A percentile compares a stretch with the other conserved stretches of the same genome.
These are phyloP conservation scores for Meda fulgida DNA, from an alignment of 2,797 vertebrate genomes.

Conservation along the genomic window DNA sequence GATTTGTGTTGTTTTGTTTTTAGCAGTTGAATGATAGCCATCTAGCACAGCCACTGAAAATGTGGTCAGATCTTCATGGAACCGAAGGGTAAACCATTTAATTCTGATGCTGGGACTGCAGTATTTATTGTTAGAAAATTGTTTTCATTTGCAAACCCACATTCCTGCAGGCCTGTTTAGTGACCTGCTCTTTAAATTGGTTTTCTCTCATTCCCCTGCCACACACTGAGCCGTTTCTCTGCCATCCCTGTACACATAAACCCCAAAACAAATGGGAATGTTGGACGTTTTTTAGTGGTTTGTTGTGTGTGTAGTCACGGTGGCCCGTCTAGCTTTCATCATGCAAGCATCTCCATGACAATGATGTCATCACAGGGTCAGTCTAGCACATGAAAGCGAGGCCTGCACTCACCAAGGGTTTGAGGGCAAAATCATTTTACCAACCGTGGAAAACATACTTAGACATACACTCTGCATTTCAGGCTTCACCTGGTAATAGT, in stretches of 20 bases:
- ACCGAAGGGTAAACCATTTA: slow-evolving; percentile 63
- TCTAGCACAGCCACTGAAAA: slow-evolving; percentile 38
- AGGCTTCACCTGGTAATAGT: slow-evolving; percentile 58
- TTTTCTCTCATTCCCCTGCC: slow-evolving; percentile 70
- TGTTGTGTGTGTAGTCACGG: slow-evolving; percentile 76
- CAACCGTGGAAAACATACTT: slow-evolving; percentile 67
- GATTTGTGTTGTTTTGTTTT: slow-evolving; percentile 27
- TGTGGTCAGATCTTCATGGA: slow-evolving; percentile 62
- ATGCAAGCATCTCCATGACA: slow-evolving; percentile 68
- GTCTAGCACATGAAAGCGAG: slow-evolving; percentile 73
- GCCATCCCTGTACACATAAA: slow-evolving; percentile 67
- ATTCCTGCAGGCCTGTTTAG: slow-evolving; percentile 68
- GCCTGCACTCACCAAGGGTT: slow-evolving; percentile 67
- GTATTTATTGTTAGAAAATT: slow-evolving; percentile 73
- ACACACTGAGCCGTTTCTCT: slow-evolving; percentile 68
- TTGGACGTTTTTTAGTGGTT: slow-evolving; percentile 68
- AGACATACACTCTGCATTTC: slow-evolving; percentile 70
- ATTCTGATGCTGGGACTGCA: slow-evolving; percentile 69
- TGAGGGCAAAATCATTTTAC: slow-evolving; percentile 73
- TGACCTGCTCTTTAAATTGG: slow-evolving; percentile 63
- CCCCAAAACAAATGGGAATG: slow-evolving; percentile 67
- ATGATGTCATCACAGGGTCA: slow-evolving; percentile 77
- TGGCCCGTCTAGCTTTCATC: slow-evolving; percentile 78
- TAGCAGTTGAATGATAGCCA: slow-evolving; percentile 12
- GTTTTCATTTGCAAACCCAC: slow-evolving; percentile 77